Percentiles rank a stretch among this genome's conserved stretches.
Conservation (phyloP, 30 jellyfish, hydroid and myxozoan genomes). For the Hydra vulgaris region DNA sequence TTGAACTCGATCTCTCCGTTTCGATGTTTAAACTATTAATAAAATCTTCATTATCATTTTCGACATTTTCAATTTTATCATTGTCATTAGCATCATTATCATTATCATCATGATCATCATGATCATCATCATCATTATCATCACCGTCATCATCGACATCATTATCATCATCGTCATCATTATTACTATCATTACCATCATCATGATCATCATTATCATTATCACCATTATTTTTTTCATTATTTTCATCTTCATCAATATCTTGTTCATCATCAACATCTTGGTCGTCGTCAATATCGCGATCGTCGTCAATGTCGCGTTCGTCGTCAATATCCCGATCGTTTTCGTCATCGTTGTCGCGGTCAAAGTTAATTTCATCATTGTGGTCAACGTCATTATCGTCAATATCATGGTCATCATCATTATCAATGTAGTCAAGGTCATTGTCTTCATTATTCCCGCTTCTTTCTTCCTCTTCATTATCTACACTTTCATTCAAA, state of each 20-base stretch:
- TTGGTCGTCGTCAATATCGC: no score
- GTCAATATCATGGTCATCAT: no score
- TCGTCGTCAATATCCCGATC: no score
- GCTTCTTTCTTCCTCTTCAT: conserved; percentile 16
- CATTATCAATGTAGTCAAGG: conserved; percentile 21
- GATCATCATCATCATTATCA: conserved; percentile 45
- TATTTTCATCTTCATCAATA: conserved; percentile 37
- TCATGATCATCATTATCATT: conserved; percentile 28
- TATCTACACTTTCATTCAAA: conserved; percentile 19
- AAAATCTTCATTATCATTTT: conserved; percentile 2
- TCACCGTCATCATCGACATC: conserved; percentile 32
- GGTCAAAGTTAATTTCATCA: conserved; percentile 15
- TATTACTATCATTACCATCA: conserved; percentile 32
- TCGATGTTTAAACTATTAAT: no score
- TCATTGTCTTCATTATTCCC: conserved; percentile 30
- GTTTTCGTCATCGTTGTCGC: no score
- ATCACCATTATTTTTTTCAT: conserved; percentile 20
- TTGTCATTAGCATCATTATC: background rate
- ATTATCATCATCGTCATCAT: conserved; percentile 37
- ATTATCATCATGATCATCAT: conserved; percentile 27
- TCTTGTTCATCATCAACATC: no score
- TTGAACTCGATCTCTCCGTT: background rate
- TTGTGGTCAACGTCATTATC: conserved; percentile 20
- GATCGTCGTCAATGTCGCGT: no score
- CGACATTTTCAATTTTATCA: background rate